phyloP scores from a whole-genome alignment of 2,888 invertebrate species.

The Tipula helvola region DNA sequence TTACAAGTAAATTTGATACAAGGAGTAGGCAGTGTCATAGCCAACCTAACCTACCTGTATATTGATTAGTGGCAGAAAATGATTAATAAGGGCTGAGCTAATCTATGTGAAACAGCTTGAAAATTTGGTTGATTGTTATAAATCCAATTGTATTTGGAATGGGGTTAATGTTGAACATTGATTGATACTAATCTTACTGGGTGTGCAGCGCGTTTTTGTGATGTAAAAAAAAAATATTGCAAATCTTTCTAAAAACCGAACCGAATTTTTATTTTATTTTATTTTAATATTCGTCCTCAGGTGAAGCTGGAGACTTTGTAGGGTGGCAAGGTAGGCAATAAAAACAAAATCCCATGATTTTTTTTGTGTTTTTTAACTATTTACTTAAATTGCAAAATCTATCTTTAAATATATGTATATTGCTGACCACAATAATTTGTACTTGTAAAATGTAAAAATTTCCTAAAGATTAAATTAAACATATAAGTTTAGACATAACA shows the following conservation, averaged over 20 bases:
- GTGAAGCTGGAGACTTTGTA: constrained; percentile 66
- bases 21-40: too few relatives aligned
- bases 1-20: too few relatives aligned
- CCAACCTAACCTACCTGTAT: too few relatives aligned
- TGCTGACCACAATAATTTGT: not conserved
- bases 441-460: too few relatives aligned
- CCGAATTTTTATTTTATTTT: constrained; percentile 15
- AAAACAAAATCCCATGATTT: constrained; percentile 4
- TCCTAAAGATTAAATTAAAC: too few relatives aligned
- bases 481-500: too few relatives aligned
- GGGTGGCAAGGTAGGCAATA: constrained; percentile 60
- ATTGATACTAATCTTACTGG: not conserved
- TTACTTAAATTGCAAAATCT: not conserved
- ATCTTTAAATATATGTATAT: not conserved
- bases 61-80: too few relatives aligned
- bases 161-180: too few relatives aligned
- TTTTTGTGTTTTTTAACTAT: not conserved
- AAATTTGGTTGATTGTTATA: too few relatives aligned
- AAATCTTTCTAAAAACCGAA: not conserved
- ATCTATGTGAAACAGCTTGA: too few relatives aligned
- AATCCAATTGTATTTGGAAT: too few relatives aligned
- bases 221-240: not conserved
- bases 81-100: too few relatives aligned
- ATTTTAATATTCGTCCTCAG: constrained; percentile 30
- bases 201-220: not conserved